Evolutionary conservation across 2,888 invertebrate species (phyloP).

Genomic region (Drosophila basisetae): DNA sequence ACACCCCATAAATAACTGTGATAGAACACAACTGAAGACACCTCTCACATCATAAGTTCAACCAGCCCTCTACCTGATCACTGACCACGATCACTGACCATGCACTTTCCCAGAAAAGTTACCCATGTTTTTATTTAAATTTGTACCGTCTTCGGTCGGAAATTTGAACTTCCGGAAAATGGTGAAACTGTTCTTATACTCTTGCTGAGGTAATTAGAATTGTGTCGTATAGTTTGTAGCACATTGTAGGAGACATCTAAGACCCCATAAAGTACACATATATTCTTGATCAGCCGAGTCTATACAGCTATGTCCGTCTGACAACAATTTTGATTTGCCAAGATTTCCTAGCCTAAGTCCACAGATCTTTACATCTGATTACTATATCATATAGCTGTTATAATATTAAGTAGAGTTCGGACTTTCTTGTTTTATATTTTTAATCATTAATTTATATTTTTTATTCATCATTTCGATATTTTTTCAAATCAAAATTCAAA

Average conservation of each 20-base stretch:
- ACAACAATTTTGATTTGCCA: background rate
- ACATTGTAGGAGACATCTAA: background rate
- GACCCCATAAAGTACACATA: background rate
- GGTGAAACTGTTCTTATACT: background rate
- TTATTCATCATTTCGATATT: background rate
- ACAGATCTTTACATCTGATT: background rate
- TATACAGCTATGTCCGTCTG: too few species aligned
- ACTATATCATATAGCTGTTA: background rate
- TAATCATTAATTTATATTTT: background rate
- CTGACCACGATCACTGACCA: conserved; percentile 2
- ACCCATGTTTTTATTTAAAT: background rate
- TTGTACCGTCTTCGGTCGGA: background rate
- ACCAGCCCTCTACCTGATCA: background rate
- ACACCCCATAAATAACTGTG: conserved; percentile 12
- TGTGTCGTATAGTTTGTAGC: background rate
- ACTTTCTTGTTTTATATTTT: background rate
- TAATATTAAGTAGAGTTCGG: background rate
- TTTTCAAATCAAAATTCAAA: background rate
- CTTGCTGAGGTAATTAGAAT: background rate
- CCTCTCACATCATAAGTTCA: conserved; percentile 1
- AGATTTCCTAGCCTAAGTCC: too few species aligned
- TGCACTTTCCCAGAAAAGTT: background rate
- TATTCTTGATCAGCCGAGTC: background rate
- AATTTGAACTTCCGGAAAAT: background rate
- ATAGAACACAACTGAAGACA: background rate